Conservation (phyloP, 1,140 invertebrate species). For the Microplitis demolitor region DNA sequence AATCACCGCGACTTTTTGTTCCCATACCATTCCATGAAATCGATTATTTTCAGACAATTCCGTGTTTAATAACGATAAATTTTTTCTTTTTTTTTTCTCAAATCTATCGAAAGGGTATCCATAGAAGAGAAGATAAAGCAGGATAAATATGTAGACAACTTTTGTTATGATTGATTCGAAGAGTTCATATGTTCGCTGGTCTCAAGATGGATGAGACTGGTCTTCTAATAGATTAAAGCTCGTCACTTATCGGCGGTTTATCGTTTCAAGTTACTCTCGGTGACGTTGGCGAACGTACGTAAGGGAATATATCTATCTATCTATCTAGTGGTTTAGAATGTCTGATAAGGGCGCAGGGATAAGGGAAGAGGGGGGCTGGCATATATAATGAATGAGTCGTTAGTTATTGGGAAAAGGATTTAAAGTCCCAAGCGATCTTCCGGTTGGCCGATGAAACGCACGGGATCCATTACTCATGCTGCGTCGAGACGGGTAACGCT, state of each 20-base stretch:
- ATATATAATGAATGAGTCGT: constrained; percentile 23
- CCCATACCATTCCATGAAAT: too few relatives aligned
- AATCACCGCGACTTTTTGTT: too few relatives aligned
- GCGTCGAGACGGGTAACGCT: constrained; percentile 26
- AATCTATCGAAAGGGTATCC: too few relatives aligned
- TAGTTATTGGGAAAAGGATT: constrained; percentile 25
- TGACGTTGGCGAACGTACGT: not conserved
- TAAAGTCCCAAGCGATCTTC: constrained; percentile 26
- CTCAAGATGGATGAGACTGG: not conserved
- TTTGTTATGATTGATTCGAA: not conserved
- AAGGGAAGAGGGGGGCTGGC: not conserved
- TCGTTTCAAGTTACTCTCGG: not conserved
- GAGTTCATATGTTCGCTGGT: not conserved
- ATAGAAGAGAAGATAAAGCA: too few relatives aligned
- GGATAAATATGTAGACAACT: too few relatives aligned
- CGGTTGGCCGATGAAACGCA: constrained; percentile 32
- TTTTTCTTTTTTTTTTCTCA: too few relatives aligned
- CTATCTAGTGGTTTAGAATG: too few relatives aligned
- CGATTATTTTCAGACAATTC: too few relatives aligned
- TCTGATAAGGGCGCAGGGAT: too few relatives aligned
- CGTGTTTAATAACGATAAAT: too few relatives aligned
- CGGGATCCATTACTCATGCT: constrained; percentile 34
- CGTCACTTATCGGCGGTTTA: constrained; percentile 6
- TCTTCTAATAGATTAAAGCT: not conserved
- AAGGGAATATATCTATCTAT: not conserved